Base-by-base conservation (phyloP, 2,888 invertebrate species). In the Nycteola revayana region DNA sequence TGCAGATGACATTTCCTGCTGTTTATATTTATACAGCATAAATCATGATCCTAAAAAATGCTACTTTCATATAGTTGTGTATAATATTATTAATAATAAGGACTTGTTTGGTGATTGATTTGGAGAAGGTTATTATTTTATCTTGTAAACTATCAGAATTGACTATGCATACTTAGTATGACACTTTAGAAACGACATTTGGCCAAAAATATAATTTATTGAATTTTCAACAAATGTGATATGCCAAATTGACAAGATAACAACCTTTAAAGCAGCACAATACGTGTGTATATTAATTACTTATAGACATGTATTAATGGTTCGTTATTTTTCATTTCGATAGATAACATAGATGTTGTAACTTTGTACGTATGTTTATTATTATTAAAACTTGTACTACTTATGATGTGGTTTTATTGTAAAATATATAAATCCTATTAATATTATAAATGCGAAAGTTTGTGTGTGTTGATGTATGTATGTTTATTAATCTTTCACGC, bases 361-460 rank as follows among this genome's bases (percentile, higher is more conserved):
- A 48, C 59, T 57, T 57, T 57, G 49, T 57, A 57, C 39, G 56
- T 52, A 52, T 52, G 52, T 58, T 58, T 58, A 58, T 59, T 49
- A 58, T 49, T 52, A 53, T 59, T 59, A 59, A 48, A 58, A 58
- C 55, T 55, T 59, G 55, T 58, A 58, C 52, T 52, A 57, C 44
- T 32, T 41, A 51, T 23, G 1, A 21, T 1, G n/a, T 21, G 4
- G 9, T 32, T 33, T 33, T 40, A 24, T 31, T 33, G n/a, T n/a
- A n/a, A n/a, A n/a, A n/a, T n/a, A n/a, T n/a, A n/a, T n/a, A n/a
- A n/a, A n/a, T n/a, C n/a, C n/a, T n/a, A n/a, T n/a, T n/a, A n/a
- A n/a, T n/a, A n/a, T n/a, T n/a, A n/a, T n/a, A n/a, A n/a, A n/a
- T n/a, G n/a, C n/a, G n/a, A n/a, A n/a, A n/a, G n/a, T n/a, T n/a